Conservation (phyloP, 1,140 invertebrate species). For the Centruroides vittatus region DNA sequence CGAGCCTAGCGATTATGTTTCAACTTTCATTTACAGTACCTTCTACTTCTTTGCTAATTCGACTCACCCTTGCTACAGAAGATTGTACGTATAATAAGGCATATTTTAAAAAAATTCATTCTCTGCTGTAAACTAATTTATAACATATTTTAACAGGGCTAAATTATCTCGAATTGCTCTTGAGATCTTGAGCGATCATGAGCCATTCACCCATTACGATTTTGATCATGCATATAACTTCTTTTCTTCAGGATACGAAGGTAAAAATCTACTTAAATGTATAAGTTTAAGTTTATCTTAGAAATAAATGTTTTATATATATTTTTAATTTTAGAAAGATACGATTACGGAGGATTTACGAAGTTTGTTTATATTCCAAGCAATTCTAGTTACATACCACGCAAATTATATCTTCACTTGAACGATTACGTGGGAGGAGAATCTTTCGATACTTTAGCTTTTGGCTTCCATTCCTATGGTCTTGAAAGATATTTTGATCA, state of each 20-base stretch:
- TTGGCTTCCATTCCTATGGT: slow-evolving; percentile 9
- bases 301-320: not conserved
- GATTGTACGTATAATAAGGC: slow-evolving; percentile 4
- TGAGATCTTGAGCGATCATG: slow-evolving; percentile 3
- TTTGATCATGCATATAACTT: not conserved
- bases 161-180: not conserved
- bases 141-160: not conserved
- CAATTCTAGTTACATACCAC: slow-evolving; percentile 14
- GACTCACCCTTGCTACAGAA: slow-evolving; percentile 7
- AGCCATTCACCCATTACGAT: not conserved
- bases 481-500: slow-evolving; percentile 14
- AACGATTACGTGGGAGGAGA: slow-evolving; percentile 13
- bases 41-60: slow-evolving; percentile 7
- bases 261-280: not conserved
- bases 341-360: slow-evolving; percentile 15
- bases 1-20: slow-evolving; percentile 8
- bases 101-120: too few species aligned
- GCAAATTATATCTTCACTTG: slow-evolving; percentile 3
- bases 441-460: slow-evolving; percentile 1
- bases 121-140: too few species aligned
- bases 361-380: slow-evolving; percentile 10
- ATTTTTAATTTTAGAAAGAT: slow-evolving; percentile 8
- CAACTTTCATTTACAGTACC: slow-evolving; percentile 8
- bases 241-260: not conserved
- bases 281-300: too few species aligned